Base-by-base conservation (phyloP, 2,888 invertebrate species). In the Dynastes tityus region DNA sequence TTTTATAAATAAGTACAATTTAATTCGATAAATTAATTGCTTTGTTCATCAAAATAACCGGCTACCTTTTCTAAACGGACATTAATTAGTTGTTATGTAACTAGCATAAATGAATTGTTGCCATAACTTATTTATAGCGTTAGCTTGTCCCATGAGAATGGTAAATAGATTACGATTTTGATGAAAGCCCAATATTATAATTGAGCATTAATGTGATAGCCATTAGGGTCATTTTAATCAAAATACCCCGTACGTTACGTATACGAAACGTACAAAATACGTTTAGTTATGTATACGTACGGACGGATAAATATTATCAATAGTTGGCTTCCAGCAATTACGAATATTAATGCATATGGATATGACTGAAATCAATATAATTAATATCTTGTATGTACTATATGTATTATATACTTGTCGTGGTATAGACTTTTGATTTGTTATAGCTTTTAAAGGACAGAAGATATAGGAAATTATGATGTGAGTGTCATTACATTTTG, bases 151-250 rank as follows among this genome's bases (percentile, higher is more conserved):
- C 64, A 71, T 32, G 51, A 71, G 37, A 22, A 29, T 53, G 27
- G 49, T 77, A 70, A 70, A 77, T 63, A 78, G 77, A 78, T 78
- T 51, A 51, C 63, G 27, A 53, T 61, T 51, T 45, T 71, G 71
- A 78, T 78, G 71, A 70, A 49, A 49, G 61, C 51, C 64, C 64
- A 71, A 78, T 78, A 71, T 63, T 37, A 73, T 78, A 78, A 78
- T 73, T 78, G 77, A 64, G 77, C 49, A 78, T 73, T 71, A 71
- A 78, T 78, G 45, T 71, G 37, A 64, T 16, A 63, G 22, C 71
- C 71, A 78, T 73, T 73, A 70, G 70, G 32, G 61, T 78, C 64
- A 73, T 71, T 78, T 78, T 77, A 77, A 77, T 77, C 77, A 71
- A 71, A 55, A 55, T 55, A 55, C 55, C 6, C 22, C 22, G 16